Percentiles rank a stretch among this genome's conserved stretches.
phyloP scores from a whole-genome alignment of 2,888 invertebrate species.

The Noctua pronuba region DNA sequence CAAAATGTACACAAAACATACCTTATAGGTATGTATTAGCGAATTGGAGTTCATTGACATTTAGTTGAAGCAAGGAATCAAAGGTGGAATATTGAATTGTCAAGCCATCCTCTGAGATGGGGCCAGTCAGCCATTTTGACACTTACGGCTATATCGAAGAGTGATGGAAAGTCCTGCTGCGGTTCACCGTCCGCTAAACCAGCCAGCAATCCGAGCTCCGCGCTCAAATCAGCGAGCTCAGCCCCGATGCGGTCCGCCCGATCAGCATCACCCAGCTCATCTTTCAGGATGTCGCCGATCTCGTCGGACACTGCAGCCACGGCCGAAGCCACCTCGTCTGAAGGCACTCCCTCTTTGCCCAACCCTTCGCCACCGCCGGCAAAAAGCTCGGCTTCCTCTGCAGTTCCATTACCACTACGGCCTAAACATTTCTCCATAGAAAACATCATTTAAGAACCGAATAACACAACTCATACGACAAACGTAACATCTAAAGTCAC shows the following conservation, averaged over 20 bases:
- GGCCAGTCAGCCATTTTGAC: slow-evolving; percentile 75
- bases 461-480: slow-evolving; percentile 82
- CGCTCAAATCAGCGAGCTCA: slow-evolving; percentile 85
- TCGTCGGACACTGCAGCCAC: slow-evolving; percentile 87
- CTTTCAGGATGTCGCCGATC: slow-evolving; percentile 88
- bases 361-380: slow-evolving; percentile 79
- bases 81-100: slow-evolving; percentile 20
- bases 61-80: slow-evolving; percentile 27
- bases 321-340: slow-evolving; percentile 85
- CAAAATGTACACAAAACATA: slow-evolving; percentile 38
- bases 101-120: slow-evolving; percentile 35
- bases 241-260: slow-evolving; percentile 85
- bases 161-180: slow-evolving; percentile 84
- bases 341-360: slow-evolving; percentile 79
- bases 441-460: slow-evolving; percentile 88
- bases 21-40: slow-evolving; percentile 28
- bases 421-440: slow-evolving; percentile 87
- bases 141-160: slow-evolving; percentile 88
- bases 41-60: slow-evolving; percentile 55
- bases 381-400: slow-evolving; percentile 79
- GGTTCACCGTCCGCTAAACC: slow-evolving; percentile 85
- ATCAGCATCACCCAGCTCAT: slow-evolving; percentile 86
- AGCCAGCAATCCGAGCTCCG: slow-evolving; percentile 85
- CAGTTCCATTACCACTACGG: slow-evolving; percentile 80
- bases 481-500: slow-evolving; percentile 89